Conservation (phyloP, 2,797 vertebrate genomes). For the Clarias laeviceps region DNA sequence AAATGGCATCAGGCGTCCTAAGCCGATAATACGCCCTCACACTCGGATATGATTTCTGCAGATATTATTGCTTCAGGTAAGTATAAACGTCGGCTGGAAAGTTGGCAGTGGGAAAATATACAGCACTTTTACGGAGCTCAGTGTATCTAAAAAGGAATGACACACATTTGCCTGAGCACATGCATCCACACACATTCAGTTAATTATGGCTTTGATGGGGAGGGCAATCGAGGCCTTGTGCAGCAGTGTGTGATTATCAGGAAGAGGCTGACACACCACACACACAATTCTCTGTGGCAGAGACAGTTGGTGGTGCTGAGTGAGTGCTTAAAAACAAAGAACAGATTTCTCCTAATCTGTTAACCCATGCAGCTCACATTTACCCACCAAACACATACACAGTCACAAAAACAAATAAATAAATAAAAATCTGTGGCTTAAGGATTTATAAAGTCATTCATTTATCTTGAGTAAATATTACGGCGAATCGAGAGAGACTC, state of each 20-base stretch:
- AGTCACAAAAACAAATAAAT: neutral
- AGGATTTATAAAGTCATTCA: neutral
- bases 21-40: too few species aligned
- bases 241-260: slow-evolving; percentile 32
- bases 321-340: slow-evolving; percentile 26
- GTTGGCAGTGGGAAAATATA: slow-evolving; percentile 11
- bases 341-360: slow-evolving; percentile 16
- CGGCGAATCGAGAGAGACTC: neutral
- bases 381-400: neutral
- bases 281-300: neutral
- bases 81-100: neutral
- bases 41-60: too few species aligned
- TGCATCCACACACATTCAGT: slow-evolving; percentile 33
- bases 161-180: slow-evolving; percentile 19
- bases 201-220: slow-evolving; percentile 11
- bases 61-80: neutral
- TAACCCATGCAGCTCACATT: neutral
- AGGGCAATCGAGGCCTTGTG: slow-evolving; percentile 49
- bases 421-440: neutral
- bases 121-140: slow-evolving; percentile 12
- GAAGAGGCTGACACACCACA: neutral
- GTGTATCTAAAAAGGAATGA: neutral
- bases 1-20: neutral
- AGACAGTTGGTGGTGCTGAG: slow-evolving; percentile 38
- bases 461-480: neutral